Base-by-base conservation (phyloP, 2,113 vertebrate genomes). In the Pithys albifrons region DNA sequence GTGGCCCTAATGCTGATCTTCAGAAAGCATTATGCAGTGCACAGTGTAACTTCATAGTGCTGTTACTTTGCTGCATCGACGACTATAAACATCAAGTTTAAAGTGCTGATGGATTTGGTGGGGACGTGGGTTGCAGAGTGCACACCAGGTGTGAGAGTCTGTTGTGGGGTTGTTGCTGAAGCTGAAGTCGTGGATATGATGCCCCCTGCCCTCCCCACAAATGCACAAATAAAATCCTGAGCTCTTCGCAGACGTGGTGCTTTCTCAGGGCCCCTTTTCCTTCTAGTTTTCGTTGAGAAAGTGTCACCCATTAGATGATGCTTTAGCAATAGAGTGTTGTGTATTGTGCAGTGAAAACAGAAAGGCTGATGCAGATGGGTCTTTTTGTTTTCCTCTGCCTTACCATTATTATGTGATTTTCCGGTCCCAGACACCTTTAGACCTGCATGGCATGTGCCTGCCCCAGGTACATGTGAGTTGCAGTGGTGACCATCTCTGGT, bases 1-100 rank as follows among this genome's bases (percentile, higher is more conserved):
- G 76, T 31, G 59, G 85, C 82, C 79, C 75, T 93, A 81, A 67
- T 81, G 41, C 86, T 84, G 85, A 73, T 94, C 74, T 83, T 85
- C 55, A 96, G 88, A 69, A 93, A 89, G 82, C 90, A 11, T 91
- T 90, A 88, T 82, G 75, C 35, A 90, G 67, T n/a, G 15, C 28
- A 2, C 19, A 15, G 31, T 9, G 13, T 33, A 67, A 35, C 71
- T 61, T 89, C 62, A 12, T 35, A 54, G 70, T 2, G 7, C 81
- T 74, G 16, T 61, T 83, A 25, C 37, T 95, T 61, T 58, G 20
- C 31, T 25, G 54, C 2, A 3, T 48, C 19, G 2, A 0, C 61
- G 48, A 54, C 69, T 27, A 2, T 37, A 25, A 18, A 5, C 11
- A 9, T 41, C 6, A 10, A 46, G 24, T 70, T 66, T 23, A 8